phyloP scores from a whole-genome alignment of 2,888 invertebrate species.

The Ophion obscuratus region DNA sequence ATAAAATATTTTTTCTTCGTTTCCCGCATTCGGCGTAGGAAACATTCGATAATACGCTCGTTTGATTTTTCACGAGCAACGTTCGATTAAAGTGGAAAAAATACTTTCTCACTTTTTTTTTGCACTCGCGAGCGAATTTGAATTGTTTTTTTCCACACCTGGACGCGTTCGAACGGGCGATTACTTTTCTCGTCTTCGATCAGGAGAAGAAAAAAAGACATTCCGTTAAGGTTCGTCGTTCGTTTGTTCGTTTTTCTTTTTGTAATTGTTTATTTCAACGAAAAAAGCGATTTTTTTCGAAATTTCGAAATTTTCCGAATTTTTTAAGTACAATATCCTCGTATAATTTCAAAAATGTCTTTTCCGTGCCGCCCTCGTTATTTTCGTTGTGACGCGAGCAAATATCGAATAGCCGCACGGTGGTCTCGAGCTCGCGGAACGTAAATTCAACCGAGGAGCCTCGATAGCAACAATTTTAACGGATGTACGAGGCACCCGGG shows the following conservation, averaged over 20 bases:
- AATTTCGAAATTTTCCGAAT: not conserved
- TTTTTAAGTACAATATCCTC: constrained; percentile 18
- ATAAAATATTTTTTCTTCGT: not conserved
- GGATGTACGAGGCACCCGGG: constrained; percentile 19
- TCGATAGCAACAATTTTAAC: constrained; percentile 13
- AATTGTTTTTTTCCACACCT: not conserved
- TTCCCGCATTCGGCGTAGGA: not conserved
- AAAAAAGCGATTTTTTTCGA: not conserved
- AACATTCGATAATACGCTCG: not conserved
- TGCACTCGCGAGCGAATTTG: not conserved
- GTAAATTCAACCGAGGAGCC: not conserved
- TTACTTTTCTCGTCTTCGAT: not conserved
- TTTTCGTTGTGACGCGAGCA: not conserved
- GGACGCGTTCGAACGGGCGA: not conserved
- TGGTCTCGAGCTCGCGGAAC: not conserved
- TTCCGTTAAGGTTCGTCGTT: not conserved
- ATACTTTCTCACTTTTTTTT: not conserved
- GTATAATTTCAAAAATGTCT: constrained; percentile 1
- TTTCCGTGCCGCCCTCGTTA: not conserved
- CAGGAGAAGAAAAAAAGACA: not conserved
- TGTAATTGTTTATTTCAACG: not conserved
- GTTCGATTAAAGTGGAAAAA: not conserved
- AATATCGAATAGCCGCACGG: not conserved
- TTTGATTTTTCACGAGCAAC: not conserved
- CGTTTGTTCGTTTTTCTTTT: not conserved